phyloP scores from a whole-genome alignment of 2,113 vertebrate genomes.

The Bambusicola thoracicus region DNA sequence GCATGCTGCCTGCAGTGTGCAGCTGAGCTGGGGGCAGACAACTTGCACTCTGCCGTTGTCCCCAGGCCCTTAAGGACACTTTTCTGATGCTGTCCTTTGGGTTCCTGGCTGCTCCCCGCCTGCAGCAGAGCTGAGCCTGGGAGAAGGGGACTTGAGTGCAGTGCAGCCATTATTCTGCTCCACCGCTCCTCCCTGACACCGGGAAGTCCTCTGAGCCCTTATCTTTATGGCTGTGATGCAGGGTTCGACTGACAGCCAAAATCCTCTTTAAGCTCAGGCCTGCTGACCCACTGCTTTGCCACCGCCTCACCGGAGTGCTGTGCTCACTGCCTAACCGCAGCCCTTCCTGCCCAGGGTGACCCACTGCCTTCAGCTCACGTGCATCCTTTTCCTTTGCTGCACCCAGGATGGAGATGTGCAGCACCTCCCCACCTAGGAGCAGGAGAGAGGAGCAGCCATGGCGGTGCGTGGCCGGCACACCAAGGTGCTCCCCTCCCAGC shows the following conservation, averaged over 20 bases:
- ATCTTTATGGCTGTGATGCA: background rate
- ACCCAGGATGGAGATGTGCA: background rate
- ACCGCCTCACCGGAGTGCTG: background rate
- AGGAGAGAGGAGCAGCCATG: background rate
- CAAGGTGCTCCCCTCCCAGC: slow-evolving; percentile 18
- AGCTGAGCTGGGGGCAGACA: no score
- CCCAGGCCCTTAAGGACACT: background rate
- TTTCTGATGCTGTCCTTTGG: background rate
- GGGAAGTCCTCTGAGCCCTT: background rate
- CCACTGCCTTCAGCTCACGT: background rate
- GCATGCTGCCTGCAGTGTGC: background rate
- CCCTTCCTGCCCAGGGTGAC: no score
- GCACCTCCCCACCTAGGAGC: background rate
- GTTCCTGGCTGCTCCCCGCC: background rate
- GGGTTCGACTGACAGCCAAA: background rate
- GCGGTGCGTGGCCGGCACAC: background rate
- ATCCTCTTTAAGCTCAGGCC: background rate
- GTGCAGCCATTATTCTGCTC: background rate
- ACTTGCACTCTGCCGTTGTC: background rate
- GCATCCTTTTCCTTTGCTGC: background rate
- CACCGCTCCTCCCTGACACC: background rate
- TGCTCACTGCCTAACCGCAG: background rate
- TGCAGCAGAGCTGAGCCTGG: background rate
- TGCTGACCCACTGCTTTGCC: background rate
- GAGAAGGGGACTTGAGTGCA: background rate